Base-by-base conservation (phyloP, 2,797 vertebrate species). In the Aphelocoma californica region DNA sequence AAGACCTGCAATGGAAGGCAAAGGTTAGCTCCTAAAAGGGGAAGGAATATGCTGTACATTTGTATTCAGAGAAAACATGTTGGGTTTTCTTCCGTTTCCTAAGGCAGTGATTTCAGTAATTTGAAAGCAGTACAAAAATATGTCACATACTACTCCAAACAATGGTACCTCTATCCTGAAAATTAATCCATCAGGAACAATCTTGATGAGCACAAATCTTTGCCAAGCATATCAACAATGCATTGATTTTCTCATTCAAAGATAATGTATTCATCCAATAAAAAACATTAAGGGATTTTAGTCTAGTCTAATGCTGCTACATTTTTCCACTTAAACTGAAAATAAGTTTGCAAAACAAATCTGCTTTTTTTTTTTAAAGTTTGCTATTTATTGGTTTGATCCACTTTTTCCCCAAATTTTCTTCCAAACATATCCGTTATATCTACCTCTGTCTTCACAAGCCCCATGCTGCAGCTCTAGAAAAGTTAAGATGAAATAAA, bases 51-150 rank as follows among this genome's bases (percentile, higher is more conserved):
- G 10, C 12, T 54, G 45, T 32, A 77, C 26, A 14, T 72, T 81
- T 86, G 36, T 53, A 78, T 92, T 84, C 78, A 72, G 51, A 73
- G 20, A 18, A 90, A 90, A 84, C 36, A 62, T 0, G 1, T 14
- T 53, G 42, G 1, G 0, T 24, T 64, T 71, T 40, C 81, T 36
- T 28, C 10, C 58, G 45, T 79, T 86, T 75, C 45, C 29, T 70
- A 83, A 91, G 60, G 77, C 66, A 84, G 40, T 4, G 5, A 92
- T 90, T 91, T 91, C 48, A 93, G 51, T n/a, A 32, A 70, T 84
- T 94, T 92, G 48, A 96, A 96, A 86, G 60, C 92, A 80, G 40
- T 72, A 79, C 36, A 81, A 45, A 92, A 94, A 95, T 88, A 83
- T 65, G 86, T 48, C 67, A 80, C 51, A 47, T 44, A 60, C 31